These are phyloP conservation scores for Ganaspis sp. DNA, from an alignment of 1,140 invertebrate species.

Conservation along the genomic window DNA sequence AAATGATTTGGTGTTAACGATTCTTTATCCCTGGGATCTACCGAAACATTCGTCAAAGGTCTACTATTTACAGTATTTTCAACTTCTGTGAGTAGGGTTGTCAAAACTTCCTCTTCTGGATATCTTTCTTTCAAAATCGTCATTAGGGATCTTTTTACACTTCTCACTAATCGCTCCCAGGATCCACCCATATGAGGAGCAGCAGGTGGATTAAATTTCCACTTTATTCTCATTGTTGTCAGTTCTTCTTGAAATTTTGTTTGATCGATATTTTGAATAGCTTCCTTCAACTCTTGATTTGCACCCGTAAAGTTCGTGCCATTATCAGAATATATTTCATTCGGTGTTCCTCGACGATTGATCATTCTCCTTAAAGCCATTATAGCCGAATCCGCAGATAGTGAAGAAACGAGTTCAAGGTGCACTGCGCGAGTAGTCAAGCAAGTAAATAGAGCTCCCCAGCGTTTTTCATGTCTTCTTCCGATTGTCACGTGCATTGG, in stretches of 20 bases:
- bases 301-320: not conserved
- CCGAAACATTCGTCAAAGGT: conserved; percentile 52
- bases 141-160: conserved; percentile 26
- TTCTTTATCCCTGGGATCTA: conserved; percentile 42
- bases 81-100: conserved; percentile 18
- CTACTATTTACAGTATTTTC: conserved; percentile 52
- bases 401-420: conserved; percentile 62
- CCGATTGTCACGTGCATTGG: conserved; percentile 57
- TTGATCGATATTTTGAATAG: not conserved
- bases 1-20: conserved; percentile 63
- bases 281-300: not conserved
- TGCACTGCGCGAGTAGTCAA: conserved; percentile 70
- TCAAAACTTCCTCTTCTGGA: not conserved
- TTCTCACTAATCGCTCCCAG: conserved; percentile 35
- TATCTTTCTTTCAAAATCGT: conserved; percentile 23
- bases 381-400: conserved; percentile 33
- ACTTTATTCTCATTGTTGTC: not conserved
- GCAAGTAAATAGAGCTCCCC: conserved; percentile 69
- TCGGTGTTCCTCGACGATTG: not conserved
- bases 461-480: conserved; percentile 61
- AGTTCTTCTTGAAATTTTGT: not conserved
- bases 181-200: conserved; percentile 40
- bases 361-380: conserved; percentile 34
- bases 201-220: conserved; percentile 33
- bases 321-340: not conserved